Evolutionary conservation across 53 echinoderm and acorn worm species (phyloP).

Genomic region (Paracentrotus lividus): DNA sequence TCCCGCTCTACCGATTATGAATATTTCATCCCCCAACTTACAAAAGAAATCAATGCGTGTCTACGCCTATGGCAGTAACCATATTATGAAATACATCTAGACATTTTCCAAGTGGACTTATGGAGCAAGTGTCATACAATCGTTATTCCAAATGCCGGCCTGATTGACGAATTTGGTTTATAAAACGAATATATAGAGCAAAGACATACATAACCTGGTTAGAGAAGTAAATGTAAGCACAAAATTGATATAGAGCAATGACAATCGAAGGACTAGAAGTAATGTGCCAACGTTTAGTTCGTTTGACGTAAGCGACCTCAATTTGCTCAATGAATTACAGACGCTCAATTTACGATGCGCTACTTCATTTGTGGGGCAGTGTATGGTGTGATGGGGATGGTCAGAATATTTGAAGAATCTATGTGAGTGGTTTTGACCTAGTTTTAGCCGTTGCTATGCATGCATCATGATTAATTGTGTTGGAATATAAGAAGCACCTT

Average conservation of each 20-base stretch:
- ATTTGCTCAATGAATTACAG: conserved; percentile 36
- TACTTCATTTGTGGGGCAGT: conserved; percentile 25
- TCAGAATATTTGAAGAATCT: conserved; percentile 17
- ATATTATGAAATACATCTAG: no score
- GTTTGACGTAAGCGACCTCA: conserved; percentile 40
- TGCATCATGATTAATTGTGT: conserved; percentile 44
- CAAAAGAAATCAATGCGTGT: no score
- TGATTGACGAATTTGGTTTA: background rate
- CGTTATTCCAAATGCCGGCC: background rate
- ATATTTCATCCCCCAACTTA: no score
- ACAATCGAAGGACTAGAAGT: background rate
- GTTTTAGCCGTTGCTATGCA: background rate
- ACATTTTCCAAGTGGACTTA: background rate
- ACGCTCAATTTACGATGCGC: conserved; percentile 35
- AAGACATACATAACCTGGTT: background rate
- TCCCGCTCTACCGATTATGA: no score
- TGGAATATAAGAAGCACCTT: background rate
- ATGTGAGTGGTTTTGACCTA: conserved; percentile 31
- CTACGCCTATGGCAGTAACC: no score
- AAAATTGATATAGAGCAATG: background rate
- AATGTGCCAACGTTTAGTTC: conserved; percentile 48
- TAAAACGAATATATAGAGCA: background rate
- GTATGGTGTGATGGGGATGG: background rate
- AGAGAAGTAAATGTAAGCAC: background rate
- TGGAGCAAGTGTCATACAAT: conserved; percentile 24